phyloP scores from a whole-genome alignment of 1,140 invertebrate genomes.

The Ctenoplectra terminalis region DNA sequence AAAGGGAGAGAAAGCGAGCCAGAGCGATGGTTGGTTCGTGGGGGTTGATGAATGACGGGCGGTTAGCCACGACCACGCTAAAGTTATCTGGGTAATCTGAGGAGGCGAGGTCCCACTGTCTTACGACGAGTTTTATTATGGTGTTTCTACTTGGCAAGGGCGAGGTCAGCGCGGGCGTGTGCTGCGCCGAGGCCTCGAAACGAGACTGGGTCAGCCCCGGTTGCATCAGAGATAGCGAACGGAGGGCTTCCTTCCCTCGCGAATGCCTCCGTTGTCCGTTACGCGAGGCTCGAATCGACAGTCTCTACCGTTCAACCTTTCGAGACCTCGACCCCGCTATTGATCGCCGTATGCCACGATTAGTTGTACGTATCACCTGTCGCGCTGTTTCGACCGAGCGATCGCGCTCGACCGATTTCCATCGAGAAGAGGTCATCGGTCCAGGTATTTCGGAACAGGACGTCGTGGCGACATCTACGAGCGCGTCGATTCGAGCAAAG shows the following conservation, averaged over 20 bases:
- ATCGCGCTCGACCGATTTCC: not conserved
- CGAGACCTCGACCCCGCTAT: slow-evolving; percentile 77
- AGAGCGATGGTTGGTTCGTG: slow-evolving; percentile 40
- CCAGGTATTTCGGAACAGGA: too few species aligned
- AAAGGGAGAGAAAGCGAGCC: too few species aligned
- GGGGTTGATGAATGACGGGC: slow-evolving; percentile 80
- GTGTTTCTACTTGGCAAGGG: slow-evolving; percentile 74
- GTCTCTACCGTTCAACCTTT: slow-evolving; percentile 32
- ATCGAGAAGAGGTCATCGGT: too few species aligned
- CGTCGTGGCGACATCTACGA: slow-evolving; percentile 63
- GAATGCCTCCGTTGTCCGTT: not conserved
- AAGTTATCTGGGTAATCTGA: slow-evolving; percentile 82
- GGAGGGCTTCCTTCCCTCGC: slow-evolving; percentile 6
- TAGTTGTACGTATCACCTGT: slow-evolving; percentile 32
- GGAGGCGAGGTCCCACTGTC: slow-evolving; percentile 72
- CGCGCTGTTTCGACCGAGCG: slow-evolving; percentile 24
- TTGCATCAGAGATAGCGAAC: slow-evolving; percentile 70
- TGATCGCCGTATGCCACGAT: slow-evolving; percentile 7
- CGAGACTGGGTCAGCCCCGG: slow-evolving; percentile 76
- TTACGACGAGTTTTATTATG: slow-evolving; percentile 70
- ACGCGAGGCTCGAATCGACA: slow-evolving; percentile 12
- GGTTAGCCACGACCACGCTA: slow-evolving; percentile 75
- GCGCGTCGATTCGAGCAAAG: not conserved
- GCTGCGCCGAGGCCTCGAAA: slow-evolving; percentile 60
- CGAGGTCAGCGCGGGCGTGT: slow-evolving; percentile 75